These are phyloP conservation scores for Acheta domesticus DNA, from an alignment of 2,888 invertebrate genomes.

Conservation along the genomic window DNA sequence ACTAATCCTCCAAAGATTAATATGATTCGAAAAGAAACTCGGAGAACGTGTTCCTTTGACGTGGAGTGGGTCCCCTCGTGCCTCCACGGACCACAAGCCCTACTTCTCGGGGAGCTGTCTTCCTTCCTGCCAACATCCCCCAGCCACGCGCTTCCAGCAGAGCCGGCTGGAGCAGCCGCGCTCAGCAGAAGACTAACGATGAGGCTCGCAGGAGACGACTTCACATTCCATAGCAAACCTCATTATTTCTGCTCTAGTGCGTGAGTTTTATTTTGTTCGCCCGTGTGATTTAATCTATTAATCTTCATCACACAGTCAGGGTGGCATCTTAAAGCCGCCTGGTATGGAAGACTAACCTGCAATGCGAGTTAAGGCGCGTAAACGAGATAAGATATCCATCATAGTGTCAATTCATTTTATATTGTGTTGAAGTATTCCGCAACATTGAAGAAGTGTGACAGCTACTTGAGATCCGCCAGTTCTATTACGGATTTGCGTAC, in stretches of 20 bases:
- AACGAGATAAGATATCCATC: no score
- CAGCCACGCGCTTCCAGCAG: not conserved
- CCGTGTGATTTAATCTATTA: constrained; percentile 5
- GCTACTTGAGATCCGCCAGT: no score
- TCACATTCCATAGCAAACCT: constrained; percentile 7
- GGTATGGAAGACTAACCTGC: not conserved
- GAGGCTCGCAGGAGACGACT: not conserved
- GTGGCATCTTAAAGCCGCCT: not conserved
- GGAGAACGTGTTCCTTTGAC: no score
- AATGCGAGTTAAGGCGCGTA: no score
- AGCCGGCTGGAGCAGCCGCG: not conserved
- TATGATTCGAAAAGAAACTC: no score
- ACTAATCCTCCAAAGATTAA: no score
- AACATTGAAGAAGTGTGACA: no score
- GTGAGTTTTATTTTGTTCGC: constrained; percentile 1
- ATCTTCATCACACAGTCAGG: not conserved
- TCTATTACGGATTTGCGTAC: no score
- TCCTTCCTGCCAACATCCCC: not conserved
- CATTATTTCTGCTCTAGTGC: constrained; percentile 18
- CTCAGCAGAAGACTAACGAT: constrained; percentile 7
- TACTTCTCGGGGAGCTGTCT: not conserved
- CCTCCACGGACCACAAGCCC: no score
- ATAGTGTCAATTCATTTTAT: no score
- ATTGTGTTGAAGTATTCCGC: no score
- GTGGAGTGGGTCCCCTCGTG: no score